Percentiles rank a stretch among this genome's conserved stretches.
These are phyloP conservation scores for Dendrolimus houi DNA, from an alignment of 2,888 invertebrate genomes.

Conservation along the genomic window DNA sequence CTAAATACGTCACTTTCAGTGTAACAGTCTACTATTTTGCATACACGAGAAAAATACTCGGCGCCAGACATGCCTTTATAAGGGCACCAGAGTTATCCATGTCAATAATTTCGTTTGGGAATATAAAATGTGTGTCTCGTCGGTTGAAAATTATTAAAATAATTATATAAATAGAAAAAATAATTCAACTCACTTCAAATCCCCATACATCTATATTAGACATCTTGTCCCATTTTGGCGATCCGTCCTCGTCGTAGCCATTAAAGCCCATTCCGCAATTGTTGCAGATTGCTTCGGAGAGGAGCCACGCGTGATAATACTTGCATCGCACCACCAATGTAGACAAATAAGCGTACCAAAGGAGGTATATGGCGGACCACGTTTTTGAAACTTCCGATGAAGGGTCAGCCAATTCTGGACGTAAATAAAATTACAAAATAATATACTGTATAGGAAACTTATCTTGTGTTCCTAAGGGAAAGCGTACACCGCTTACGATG, in stretches of 20 bases:
- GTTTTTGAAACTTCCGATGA: slow-evolving; percentile 61
- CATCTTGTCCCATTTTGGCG: slow-evolving; percentile 92
- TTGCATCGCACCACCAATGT: slow-evolving; percentile 91
- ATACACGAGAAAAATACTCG: too few species aligned
- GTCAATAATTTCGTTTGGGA: too few species aligned
- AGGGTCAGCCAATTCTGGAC: slow-evolving; percentile 55
- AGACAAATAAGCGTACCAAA: slow-evolving; percentile 84
- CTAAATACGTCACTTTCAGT: too few species aligned
- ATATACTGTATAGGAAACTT: background rate
- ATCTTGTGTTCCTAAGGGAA: too few species aligned
- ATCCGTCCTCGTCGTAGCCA: slow-evolving; percentile 86
- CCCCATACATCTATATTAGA: slow-evolving; percentile 92
- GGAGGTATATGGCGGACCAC: slow-evolving; percentile 64
- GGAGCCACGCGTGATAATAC: slow-evolving; percentile 98
- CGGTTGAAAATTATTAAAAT: too few species aligned
- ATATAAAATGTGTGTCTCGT: too few species aligned
- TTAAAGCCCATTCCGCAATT: slow-evolving; percentile 94
- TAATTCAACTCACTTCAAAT: slow-evolving; percentile 83
- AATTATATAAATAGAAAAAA: too few species aligned
- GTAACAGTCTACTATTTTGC: too few species aligned
- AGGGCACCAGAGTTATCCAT: too few species aligned
- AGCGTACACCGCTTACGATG: too few species aligned
- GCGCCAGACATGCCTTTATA: too few species aligned
- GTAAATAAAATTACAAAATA: background rate
- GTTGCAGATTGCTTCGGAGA: slow-evolving; percentile 97